These are phyloP conservation scores for Paramisgurnus dabryanus DNA, from an alignment of 2,113 vertebrate species.

Conservation along the genomic window DNA sequence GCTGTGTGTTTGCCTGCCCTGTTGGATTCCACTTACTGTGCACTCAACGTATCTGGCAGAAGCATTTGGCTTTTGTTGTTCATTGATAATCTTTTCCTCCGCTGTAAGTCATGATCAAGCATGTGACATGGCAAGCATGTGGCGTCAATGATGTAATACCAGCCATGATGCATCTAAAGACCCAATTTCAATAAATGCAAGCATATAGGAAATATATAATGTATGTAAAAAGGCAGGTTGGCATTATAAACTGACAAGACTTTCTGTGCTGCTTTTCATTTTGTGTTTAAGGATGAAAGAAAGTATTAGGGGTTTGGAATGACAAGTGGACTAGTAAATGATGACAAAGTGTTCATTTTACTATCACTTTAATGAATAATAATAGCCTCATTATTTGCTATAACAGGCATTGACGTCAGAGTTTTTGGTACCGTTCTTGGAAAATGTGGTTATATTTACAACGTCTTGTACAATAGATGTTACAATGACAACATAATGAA, in stretches of 20 bases:
- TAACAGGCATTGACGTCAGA: neutral
- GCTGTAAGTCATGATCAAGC: no score
- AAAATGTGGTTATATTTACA: slow-evolving; percentile 18
- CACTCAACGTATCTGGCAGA: neutral
- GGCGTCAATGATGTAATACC: no score
- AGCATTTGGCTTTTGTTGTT: neutral
- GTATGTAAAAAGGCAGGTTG: no score
- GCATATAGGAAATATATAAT: no score
- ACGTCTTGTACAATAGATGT: neutral
- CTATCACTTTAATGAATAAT: neutral
- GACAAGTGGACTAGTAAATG: no score
- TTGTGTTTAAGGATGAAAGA: no score
- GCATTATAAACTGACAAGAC: no score
- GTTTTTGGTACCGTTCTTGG: neutral
- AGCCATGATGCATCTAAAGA: no score
- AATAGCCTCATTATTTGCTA: neutral
- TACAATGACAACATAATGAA: neutral
- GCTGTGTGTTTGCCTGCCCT: slow-evolving; percentile 23
- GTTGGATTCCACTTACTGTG: slow-evolving; percentile 42
- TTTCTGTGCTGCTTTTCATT: no score
- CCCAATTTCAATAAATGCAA: no score
- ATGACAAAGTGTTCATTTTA: neutral
- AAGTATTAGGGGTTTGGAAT: no score
- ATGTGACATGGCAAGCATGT: no score
- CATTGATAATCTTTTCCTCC: neutral